phyloP scores from a whole-genome alignment of 2,797 vertebrate genomes.

The Phataginus tricuspis region DNA sequence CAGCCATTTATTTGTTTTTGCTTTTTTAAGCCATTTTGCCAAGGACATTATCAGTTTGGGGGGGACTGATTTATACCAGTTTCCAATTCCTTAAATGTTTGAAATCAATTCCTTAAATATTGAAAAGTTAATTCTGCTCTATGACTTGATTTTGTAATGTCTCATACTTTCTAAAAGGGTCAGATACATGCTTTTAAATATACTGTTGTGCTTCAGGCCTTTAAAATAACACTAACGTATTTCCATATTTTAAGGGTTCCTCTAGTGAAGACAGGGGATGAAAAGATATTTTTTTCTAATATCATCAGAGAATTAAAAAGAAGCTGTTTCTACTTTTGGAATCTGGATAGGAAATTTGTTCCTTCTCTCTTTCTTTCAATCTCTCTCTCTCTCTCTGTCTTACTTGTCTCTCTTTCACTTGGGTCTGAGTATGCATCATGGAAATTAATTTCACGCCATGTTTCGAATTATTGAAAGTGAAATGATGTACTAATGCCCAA shows the following conservation, averaged over 20 bases:
- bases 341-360: not conserved
- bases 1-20: not conserved
- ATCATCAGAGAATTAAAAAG: not conserved
- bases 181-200: not conserved
- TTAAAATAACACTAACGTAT: conserved; percentile 22
- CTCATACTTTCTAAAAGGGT: not conserved
- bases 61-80: not conserved
- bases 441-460: not conserved
- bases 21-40: not conserved
- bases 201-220: not conserved
- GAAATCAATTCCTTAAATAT: conserved; percentile 27
- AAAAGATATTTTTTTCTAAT: conserved; percentile 13
- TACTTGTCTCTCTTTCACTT: not conserved
- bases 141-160: not conserved
- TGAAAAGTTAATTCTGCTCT: conserved; percentile 31
- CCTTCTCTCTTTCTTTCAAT: not conserved
- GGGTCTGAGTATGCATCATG: not conserved
- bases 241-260: conserved; percentile 19
- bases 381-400: not conserved
- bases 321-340: not conserved
- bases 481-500: not conserved
- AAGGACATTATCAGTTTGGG: not conserved
- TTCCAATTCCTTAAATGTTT: not conserved
- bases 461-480: not conserved
- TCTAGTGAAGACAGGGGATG: not conserved